phyloP scores from a whole-genome alignment of 1,140 invertebrate species.

The Diorhabda sublineata region DNA sequence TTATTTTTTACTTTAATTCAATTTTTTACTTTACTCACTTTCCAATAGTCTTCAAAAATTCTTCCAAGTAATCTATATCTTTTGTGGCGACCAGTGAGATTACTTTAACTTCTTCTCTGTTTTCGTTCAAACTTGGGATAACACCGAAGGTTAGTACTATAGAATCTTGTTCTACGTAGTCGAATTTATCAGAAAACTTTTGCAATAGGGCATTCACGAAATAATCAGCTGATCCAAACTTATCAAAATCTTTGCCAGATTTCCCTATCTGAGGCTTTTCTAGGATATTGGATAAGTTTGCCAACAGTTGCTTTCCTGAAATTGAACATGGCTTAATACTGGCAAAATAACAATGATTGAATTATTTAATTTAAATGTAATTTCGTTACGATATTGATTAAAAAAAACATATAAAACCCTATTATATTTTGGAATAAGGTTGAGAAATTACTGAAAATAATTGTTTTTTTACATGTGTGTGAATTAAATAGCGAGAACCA shows the following conservation, averaged over 20 bases:
- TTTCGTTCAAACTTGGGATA: background rate
- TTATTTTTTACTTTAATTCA: background rate
- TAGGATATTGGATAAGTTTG: background rate
- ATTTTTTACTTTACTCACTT: conserved; percentile 5
- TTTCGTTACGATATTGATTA: too few species aligned
- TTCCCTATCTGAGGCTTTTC: conserved; percentile 5
- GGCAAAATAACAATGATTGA: too few species aligned
- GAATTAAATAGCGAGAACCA: too few species aligned
- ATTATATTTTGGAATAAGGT: too few species aligned
- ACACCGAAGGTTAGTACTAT: background rate
- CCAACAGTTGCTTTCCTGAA: conserved; percentile 1
- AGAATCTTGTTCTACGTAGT: background rate
- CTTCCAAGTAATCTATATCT: background rate
- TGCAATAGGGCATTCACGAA: background rate
- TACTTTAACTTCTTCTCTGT: background rate
- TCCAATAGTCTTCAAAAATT: conserved; percentile 6
- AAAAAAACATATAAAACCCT: too few species aligned
- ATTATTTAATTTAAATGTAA: too few species aligned
- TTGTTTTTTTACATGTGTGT: too few species aligned
- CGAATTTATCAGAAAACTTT: background rate
- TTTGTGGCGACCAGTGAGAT: background rate
- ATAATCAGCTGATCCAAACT: background rate
- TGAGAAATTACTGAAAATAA: too few species aligned
- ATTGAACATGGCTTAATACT: background rate
- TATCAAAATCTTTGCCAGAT: background rate